Base-by-base conservation (phyloP, 2,888 invertebrate species). In the Teleogryllus oceanicus region DNA sequence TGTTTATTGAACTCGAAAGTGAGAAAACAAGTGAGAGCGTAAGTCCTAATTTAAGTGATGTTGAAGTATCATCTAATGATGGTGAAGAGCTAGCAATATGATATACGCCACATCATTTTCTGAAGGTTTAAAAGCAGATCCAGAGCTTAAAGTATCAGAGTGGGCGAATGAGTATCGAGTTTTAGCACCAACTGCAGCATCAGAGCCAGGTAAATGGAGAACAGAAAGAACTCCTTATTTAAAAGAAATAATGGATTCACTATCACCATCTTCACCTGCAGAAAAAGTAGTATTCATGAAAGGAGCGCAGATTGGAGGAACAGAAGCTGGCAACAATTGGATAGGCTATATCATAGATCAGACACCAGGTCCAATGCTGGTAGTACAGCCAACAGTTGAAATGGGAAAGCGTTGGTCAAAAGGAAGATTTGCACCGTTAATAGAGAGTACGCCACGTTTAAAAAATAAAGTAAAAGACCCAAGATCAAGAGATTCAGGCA, bases 1-100 rank as follows among this genome's bases (percentile, higher is more conserved):
- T 79, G 75, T 79, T 79, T 75, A 76, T 79, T 75, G 79, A 79
- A 75, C 49, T 79, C 75, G 79, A 75, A 18, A n/a, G n/a, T n/a
- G n/a, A n/a, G n/a, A n/a, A n/a, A n/a, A n/a, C n/a, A n/a, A n/a
- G n/a, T n/a, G n/a, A n/a, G 79, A 79, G 79, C 75, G 79, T 79
- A 75, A n/a, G 79, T 75, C 2, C 75, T 75, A 79, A 74, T 78
- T 4, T 78, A 75, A 78, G 16, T 51, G 21, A 75, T 75, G 5
- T 75, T n/a, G 76, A n/a, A n/a, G n/a, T n/a, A n/a, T n/a, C n/a
- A n/a, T n/a, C n/a, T 20, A 75, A 75, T 75, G 10, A 75, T 75
- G 76, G 20, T 18, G 10, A 75, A 20, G 20, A 13, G 76, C 76
- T 13, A 20, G 20, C 76, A 75, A 75, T 75, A n/a, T n/a, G 76